Evolutionary conservation across 2,888 invertebrate species (phyloP), one percentile per base, ranked within the genome.

Genomic region (Neuroscelio doddi): DNA sequence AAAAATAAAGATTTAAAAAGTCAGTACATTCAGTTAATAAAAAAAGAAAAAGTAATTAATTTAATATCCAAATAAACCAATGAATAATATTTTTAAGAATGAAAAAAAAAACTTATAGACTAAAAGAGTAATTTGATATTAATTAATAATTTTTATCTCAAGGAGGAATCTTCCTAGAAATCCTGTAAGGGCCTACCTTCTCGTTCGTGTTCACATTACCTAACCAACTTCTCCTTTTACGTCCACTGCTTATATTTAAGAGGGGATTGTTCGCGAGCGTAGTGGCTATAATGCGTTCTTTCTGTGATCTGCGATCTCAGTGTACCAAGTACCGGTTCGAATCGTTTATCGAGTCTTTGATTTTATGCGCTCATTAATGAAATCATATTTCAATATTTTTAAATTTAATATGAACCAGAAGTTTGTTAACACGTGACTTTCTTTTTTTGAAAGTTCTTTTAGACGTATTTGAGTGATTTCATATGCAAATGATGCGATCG

Each of bases 261-360:
- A 73, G 76, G 73, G 75, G 74, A 71, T 72, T 62, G 72, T 68
- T 64, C 68, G 61, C 59, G 68, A 75, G 65, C 61, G 69, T 34
- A 45, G 41, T 66, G 64, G 39, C 66, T 67, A 67, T 71, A 72
- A 74, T 72, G 64, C 72, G 61, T 69, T 71, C 71, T 72, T 72
- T 71, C 73, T 61, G 58, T 67, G 69, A 61, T 71, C 62, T 30
- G 63, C 57, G 63, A 63, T 47, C 89, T 16, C 89, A 89, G 89
- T 81, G 80, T 27, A 76, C 87, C 53, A 51, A 55, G 32, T 38
- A 63, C 55, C 63, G 49, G 63, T 61, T 52, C 53, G 52, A 39
- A 55, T 45, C 49, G 46, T 59, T 55, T 50, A 44, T 56, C 56
- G 30, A 29, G 9, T 17, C 26, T 14, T 7, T 16, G 5, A 27